A percentile compares a stretch with the other conserved stretches of the same genome.
phyloP scores from a whole-genome alignment of 2,888 invertebrate species.

The Nemapogon koenigi region DNA sequence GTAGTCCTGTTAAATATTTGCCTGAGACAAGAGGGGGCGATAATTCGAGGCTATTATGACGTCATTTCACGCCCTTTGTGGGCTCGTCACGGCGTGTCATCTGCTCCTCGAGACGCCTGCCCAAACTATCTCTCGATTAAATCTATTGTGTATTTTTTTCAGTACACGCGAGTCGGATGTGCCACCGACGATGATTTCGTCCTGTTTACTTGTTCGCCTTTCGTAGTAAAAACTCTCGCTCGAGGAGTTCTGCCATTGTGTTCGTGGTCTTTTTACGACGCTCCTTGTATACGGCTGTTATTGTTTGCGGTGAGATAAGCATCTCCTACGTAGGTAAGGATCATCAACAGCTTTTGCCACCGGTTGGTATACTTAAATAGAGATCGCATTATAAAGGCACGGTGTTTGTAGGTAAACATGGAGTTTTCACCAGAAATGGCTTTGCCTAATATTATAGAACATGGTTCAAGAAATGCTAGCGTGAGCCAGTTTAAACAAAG shows the following conservation, averaged over 20 bases:
- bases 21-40: constrained; percentile 63
- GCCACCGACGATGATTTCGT: constrained; percentile 62
- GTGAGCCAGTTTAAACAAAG: constrained; percentile 37
- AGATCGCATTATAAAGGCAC: constrained; percentile 6
- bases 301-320: constrained; percentile 63
- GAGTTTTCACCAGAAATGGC: constrained; percentile 1
- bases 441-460: too few species aligned
- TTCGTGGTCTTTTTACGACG: constrained; percentile 56
- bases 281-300: constrained; percentile 59
- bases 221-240: constrained; percentile 46
- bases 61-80: constrained; percentile 64
- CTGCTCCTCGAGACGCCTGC: constrained; percentile 63
- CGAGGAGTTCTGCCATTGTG: constrained; percentile 54
- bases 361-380: constrained; percentile 16
- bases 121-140: constrained; percentile 58
- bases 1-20: constrained; percentile 54
- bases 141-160: constrained; percentile 62
- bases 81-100: constrained; percentile 61
- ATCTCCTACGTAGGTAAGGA: constrained; percentile 60
- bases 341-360: constrained; percentile 55
- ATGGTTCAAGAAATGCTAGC: not conserved
- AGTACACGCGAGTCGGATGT: constrained; percentile 52
- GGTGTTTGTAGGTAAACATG: constrained; percentile 5
- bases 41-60: constrained; percentile 65
- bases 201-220: constrained; percentile 53